A percentile compares a stretch with the other conserved stretches of the same genome.
Evolutionary conservation across 2,888 invertebrate species (phyloP).

Genomic region (Drosophila kanekoi): DNA sequence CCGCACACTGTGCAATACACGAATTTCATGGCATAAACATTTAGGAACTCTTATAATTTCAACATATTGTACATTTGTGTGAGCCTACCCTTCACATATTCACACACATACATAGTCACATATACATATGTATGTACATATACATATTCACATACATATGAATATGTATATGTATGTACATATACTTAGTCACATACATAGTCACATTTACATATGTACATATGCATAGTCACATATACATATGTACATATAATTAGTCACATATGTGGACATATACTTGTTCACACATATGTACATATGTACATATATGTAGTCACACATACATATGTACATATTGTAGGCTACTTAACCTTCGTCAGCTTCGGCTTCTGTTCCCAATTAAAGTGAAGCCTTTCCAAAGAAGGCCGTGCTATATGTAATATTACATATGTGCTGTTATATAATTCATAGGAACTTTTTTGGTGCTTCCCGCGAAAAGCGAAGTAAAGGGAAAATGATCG

Average conservation of each 20-base stretch:
- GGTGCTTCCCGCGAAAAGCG: slow-evolving; percentile 34
- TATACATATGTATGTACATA: neutral
- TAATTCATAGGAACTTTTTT: slow-evolving; percentile 24
- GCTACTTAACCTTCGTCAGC: neutral
- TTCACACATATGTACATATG: neutral
- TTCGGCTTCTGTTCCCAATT: neutral
- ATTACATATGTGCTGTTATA: slow-evolving; percentile 2
- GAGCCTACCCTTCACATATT: too few relatives aligned
- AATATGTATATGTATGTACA: too few relatives aligned
- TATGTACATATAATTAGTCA: too few relatives aligned
- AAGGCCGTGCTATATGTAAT: slow-evolving; percentile 9
- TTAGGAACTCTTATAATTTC: too few relatives aligned
- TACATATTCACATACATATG: too few relatives aligned
- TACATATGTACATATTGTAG: neutral
- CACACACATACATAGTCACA: too few relatives aligned
- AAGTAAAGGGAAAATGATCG: slow-evolving; percentile 5
- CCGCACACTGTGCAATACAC: too few relatives aligned
- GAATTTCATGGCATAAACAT: too few relatives aligned
- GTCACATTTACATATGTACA: neutral
- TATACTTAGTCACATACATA: too few relatives aligned
- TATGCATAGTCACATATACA: neutral
- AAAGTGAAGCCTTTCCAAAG: slow-evolving; percentile 1
- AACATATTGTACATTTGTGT: too few relatives aligned
- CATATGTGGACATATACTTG: too few relatives aligned
- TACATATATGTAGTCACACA: too few relatives aligned